Evolutionary conservation across 2,113 vertebrate species (phyloP), one percentile per base, ranked within the genome.

Genomic region (Periophthalmodon schlosseri): DNA sequence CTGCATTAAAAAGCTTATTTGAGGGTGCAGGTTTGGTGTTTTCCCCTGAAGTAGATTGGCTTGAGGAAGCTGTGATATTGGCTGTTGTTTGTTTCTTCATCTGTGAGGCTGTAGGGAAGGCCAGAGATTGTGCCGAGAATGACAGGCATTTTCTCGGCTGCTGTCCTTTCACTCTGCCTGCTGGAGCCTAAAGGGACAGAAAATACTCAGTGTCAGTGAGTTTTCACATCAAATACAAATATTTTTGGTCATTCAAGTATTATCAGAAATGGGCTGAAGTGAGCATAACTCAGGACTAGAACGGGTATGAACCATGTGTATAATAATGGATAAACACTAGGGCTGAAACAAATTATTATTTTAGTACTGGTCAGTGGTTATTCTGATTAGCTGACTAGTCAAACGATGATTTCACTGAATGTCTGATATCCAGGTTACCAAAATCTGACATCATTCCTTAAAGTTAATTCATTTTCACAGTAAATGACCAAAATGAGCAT

Each of bases 1-100:
- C 84, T 23, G 87, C 85, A 61, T 80, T 78, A 49, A 86, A 89
- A 72, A 91, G 90, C 56, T 70, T 84, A n/a, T 56, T n/a, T 56
- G 52, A 56, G n/a, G 6, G 8, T 24, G 39, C 68, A 23, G 71
- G 2, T 63, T 74, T 36, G 23, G 63, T 2, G 7, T 46, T 76
- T 64, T 49, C 20, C 5, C 33, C n/a, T 47, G 74, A 57, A 71
- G 61, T 18, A 49, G 56, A 70, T 28, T 72, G 44, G 70, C 71
- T 74, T 1, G 18, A 56, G 28, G 70, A 47, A 46, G 76, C 3
- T 39, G 0, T 52, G 74, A 70, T 61, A 66, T 33, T 69, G 12
- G 52, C 1, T 6, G 13, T 63, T 11, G 47, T 69, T 39, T 77
- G 79, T 49, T 50, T 76, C 24, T 75, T 68, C 57, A 73, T 85